Conservation (phyloP, 2,888 invertebrate species). For the Parnassius mnemosyne region DNA sequence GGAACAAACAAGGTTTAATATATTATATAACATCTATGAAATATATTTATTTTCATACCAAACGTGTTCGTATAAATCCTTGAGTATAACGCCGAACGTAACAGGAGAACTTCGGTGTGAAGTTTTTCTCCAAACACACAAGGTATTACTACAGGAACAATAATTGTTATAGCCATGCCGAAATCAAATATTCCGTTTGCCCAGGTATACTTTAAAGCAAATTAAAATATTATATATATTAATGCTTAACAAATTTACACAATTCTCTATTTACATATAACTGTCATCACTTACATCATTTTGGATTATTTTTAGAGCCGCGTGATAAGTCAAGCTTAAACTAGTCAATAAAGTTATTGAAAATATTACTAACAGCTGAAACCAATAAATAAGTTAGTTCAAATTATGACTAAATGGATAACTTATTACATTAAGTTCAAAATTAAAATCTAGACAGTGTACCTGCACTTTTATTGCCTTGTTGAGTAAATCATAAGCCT, state of each 20-base stretch:
- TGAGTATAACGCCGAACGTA: conserved; percentile 27
- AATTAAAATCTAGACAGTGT: background rate
- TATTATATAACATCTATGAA: too few relatives aligned
- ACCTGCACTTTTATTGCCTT: conserved; percentile 36
- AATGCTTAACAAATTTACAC: background rate
- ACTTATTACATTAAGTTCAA: background rate
- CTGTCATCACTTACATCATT: conserved; percentile 41
- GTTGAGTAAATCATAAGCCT: conserved; percentile 31
- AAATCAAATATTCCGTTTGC: background rate
- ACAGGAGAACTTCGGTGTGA: conserved; percentile 25
- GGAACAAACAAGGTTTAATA: too few relatives aligned
- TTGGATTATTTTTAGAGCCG: conserved; percentile 43
- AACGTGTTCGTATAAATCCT: conserved; percentile 30
- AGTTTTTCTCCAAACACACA: conserved; percentile 24
- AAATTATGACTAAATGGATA: too few relatives aligned
- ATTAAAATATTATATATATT: background rate
- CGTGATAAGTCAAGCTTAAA: conserved; percentile 43
- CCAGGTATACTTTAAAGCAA: conserved; percentile 14
- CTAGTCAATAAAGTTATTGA: conserved; percentile 45
- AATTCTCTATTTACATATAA: background rate
- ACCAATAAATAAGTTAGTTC: background rate
- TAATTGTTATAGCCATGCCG: background rate
- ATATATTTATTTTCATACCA: conserved; percentile 19
- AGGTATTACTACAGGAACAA: background rate
- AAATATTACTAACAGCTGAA: conserved; percentile 54